Evolutionary conservation across 2,888 invertebrate species (phyloP), one percentile per base, ranked within the genome.

Genomic region (Linnaemya vulpina): DNA sequence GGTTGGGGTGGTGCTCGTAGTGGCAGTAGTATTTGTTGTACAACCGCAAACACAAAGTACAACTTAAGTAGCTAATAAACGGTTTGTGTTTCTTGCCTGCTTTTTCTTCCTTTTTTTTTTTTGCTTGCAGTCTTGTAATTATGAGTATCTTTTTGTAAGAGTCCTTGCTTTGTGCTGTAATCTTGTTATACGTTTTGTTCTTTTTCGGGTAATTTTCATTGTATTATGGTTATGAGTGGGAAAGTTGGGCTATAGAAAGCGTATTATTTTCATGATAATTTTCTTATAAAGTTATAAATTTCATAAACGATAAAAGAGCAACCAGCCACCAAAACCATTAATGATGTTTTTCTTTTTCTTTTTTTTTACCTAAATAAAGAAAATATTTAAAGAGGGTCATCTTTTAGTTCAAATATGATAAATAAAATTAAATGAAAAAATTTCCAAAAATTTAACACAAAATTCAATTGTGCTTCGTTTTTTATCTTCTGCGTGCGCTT

Each of bases 221-320:
- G 30, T 49, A 70, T 82, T 71, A 74, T 67, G 60, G 46, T 74
- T 74, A 49, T 20, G 63, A 79, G 55, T 17, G 53, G 62, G 35
- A 75, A 76, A 74, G 62, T 73, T 55, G 62, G 55, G 60, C 68
- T 53, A 68, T 43, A 40, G 49, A 75, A 76, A 87, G 86, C 88
- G 87, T 87, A 88, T 87, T 87, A 88, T 87, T 80, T 86, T 71
- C 76, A 55, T 84, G 87, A 88, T 88, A 87, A 88, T 87, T 86
- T 87, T 82, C 86, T 88, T 84, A 88, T 86, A 86, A 87, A 71
- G 77, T 86, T 77, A 86, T 87, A 87, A 87, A 87, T 88, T 86
- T 70, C 53, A 84, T 62, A 78, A 86, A 80, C 86, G 87, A 87
- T 87, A 87, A 87, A 87, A 85, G 84, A 76, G 79, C 76, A 84